Percentiles rank a stretch among this genome's conserved stretches.
phyloP scores from a whole-genome alignment of 2,113 vertebrate genomes.

The Setophaga coronata region DNA sequence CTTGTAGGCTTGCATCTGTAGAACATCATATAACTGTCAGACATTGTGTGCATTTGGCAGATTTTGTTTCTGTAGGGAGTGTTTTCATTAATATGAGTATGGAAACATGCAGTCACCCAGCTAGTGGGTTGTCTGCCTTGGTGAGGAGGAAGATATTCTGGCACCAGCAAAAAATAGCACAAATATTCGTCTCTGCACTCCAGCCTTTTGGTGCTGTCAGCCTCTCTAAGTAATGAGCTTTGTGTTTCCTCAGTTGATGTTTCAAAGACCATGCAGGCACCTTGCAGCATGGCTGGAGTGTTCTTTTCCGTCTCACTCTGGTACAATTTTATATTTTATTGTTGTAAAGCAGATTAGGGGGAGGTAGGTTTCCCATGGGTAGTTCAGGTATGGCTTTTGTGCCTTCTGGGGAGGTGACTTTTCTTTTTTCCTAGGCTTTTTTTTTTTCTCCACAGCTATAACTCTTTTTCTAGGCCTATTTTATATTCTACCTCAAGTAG shows the following conservation, averaged over 20 bases:
- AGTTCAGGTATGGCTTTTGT: background rate
- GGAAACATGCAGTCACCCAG: background rate
- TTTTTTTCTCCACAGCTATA: background rate
- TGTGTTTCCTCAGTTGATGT: background rate
- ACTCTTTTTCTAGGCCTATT: background rate
- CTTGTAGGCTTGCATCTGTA: background rate
- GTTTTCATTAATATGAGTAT: slow-evolving; percentile 1
- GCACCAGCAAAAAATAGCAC: background rate
- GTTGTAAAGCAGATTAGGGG: background rate
- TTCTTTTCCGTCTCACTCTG: background rate
- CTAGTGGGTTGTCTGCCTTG: background rate
- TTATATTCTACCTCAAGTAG: background rate
- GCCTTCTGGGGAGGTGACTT: background rate
- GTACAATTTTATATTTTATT: background rate
- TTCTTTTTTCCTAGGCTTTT: background rate
- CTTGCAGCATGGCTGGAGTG: background rate
- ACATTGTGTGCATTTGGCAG: background rate
- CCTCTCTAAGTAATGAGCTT: slow-evolving; percentile 29
- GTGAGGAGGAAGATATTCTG: background rate
- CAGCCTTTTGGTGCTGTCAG: background rate
- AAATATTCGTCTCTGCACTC: background rate
- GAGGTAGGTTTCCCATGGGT: background rate
- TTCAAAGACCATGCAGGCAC: background rate
- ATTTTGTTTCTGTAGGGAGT: slow-evolving; percentile 3
- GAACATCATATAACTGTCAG: background rate